phyloP scores from a whole-genome alignment of 1,140 invertebrate genomes.

The Helicoverpa zea region DNA sequence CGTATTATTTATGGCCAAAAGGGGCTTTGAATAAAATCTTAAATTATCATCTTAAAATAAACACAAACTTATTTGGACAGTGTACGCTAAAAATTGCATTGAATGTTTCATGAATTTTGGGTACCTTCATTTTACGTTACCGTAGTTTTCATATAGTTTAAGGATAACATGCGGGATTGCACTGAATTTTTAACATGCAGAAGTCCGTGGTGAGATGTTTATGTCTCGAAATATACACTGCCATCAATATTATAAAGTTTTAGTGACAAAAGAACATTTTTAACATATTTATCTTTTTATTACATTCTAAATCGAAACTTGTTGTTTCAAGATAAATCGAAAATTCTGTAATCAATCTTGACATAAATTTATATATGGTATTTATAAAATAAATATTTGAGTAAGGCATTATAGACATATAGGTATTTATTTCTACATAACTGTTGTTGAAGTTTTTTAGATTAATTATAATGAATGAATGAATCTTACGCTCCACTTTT shows the following conservation, averaged over 20 bases:
- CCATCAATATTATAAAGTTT: slow-evolving; percentile 32
- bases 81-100: neutral
- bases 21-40: neutral
- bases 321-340: slow-evolving; percentile 3
- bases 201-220: slow-evolving; percentile 15
- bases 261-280: neutral
- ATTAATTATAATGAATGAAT: slow-evolving; percentile 40
- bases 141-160: slow-evolving; percentile 36
- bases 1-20: slow-evolving; percentile 45
- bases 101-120: slow-evolving; percentile 10
- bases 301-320: slow-evolving; percentile 12
- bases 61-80: neutral
- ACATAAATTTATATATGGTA: neutral
- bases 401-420: slow-evolving; percentile 35
- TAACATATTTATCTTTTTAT: neutral
- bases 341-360: neutral
- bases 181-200: slow-evolving; percentile 21
- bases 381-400: slow-evolving; percentile 32
- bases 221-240: slow-evolving; percentile 34
- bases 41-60: slow-evolving; percentile 4
- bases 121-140: slow-evolving; percentile 27
- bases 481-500: slow-evolving; percentile 37
- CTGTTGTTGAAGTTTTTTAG: slow-evolving; percentile 40
- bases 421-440: slow-evolving; percentile 42
- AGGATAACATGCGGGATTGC: slow-evolving; percentile 11